Conservation (phyloP, 2,113 vertebrate species). For the Synodontis membranacea region DNA sequence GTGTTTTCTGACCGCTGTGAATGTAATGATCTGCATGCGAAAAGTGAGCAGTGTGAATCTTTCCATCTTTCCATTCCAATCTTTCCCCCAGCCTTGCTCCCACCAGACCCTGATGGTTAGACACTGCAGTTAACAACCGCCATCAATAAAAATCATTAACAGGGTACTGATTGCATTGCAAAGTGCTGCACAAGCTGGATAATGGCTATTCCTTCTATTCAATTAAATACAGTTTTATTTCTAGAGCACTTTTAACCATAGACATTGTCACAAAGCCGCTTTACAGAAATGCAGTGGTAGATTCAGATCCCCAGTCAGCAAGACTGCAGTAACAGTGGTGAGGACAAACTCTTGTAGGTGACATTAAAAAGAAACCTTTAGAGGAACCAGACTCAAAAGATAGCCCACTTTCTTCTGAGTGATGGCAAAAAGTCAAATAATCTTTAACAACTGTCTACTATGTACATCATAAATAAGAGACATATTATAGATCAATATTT, state of each 20-base stretch:
- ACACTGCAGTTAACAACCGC: neutral
- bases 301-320: neutral
- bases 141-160: neutral
- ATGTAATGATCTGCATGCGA: slow-evolving; percentile 24
- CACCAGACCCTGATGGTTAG: neutral
- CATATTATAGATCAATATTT: too few relatives aligned
- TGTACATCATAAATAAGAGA: neutral
- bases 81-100: neutral
- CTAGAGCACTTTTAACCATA: neutral
- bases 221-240: neutral
- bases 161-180: neutral
- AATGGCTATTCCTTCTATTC: neutral
- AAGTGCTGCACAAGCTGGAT: neutral
- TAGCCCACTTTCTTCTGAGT: neutral
- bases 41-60: neutral
- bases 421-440: neutral
- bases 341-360: neutral
- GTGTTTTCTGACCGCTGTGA: neutral
- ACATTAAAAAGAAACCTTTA: neutral
- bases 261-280: neutral
- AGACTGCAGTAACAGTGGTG: neutral
- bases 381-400: neutral
- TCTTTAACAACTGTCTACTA: neutral
- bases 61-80: too few relatives aligned
- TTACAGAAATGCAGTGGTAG: neutral